Percentiles rank a stretch among this genome's conserved stretches.
Evolutionary conservation across 2,888 invertebrate genomes (phyloP).

Genomic region (Oscheius sp.): DNA sequence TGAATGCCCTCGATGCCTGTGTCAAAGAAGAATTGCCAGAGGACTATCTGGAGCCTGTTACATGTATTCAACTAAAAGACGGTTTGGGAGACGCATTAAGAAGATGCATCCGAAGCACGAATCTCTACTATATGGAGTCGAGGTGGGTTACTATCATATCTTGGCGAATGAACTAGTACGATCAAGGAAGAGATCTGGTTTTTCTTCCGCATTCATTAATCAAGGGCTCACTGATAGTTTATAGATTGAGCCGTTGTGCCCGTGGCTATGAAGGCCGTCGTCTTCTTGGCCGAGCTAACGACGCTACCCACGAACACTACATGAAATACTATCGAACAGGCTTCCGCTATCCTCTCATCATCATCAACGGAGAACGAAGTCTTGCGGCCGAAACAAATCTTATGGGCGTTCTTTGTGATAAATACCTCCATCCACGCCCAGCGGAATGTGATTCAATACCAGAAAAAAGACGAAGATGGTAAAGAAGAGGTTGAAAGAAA

Average conservation of each 20-base stretch:
- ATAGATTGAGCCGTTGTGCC: background rate
- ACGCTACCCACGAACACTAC: background rate
- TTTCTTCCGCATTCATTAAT: background rate
- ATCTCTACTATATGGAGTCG: background rate
- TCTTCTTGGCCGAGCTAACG: background rate
- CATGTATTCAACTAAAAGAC: constrained; percentile 4
- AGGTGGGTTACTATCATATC: background rate
- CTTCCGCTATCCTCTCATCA: constrained; percentile 62
- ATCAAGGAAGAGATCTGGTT: background rate
- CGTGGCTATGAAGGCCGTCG: constrained; percentile 5
- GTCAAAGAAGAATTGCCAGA: constrained; percentile 38
- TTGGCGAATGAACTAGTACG: background rate
- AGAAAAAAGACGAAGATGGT: too few species aligned
- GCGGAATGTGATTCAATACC: constrained; percentile 23
- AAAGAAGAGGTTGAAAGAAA: background rate
- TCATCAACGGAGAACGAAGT: constrained; percentile 63
- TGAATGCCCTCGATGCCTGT: constrained; percentile 41
- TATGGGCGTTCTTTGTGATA: constrained; percentile 62
- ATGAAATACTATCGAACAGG: constrained; percentile 5
- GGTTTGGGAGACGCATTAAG: background rate
- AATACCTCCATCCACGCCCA: constrained; percentile 54
- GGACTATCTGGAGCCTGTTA: constrained; percentile 27
- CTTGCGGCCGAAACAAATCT: constrained; percentile 65
- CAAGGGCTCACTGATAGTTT: too few species aligned
- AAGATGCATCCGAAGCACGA: background rate